A percentile compares a stretch with the other conserved stretches of the same genome.
Evolutionary conservation across 2,888 invertebrate genomes (phyloP).

Genomic region (Drosophila prostipennis): DNA sequence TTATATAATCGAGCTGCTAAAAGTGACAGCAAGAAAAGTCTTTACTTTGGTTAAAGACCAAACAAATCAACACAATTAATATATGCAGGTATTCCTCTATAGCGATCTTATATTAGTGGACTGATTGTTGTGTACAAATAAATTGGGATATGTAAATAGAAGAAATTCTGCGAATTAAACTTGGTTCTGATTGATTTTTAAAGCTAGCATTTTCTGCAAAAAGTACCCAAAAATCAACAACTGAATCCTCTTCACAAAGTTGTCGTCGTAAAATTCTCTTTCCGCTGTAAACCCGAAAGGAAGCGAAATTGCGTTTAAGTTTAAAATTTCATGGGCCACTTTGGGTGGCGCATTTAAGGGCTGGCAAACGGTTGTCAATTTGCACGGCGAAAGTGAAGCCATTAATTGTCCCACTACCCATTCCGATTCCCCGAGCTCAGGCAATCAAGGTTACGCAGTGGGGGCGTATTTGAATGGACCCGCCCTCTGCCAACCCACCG

Average conservation of each 20-base stretch:
- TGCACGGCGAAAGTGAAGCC: slow-evolving; percentile 53
- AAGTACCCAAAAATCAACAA: not conserved
- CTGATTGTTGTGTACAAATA: no score
- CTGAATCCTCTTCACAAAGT: slow-evolving; percentile 6
- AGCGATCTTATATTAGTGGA: no score
- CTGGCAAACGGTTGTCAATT: slow-evolving; percentile 50
- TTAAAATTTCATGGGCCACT: slow-evolving; percentile 14
- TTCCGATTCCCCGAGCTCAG: slow-evolving; percentile 25
- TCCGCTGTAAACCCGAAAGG: not conserved
- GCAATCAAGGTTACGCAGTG: slow-evolving; percentile 38
- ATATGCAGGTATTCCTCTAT: no score
- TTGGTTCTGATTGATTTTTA: slow-evolving; percentile 2
- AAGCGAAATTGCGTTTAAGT: slow-evolving; percentile 3
- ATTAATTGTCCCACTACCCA: slow-evolving; percentile 53
- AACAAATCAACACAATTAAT: no score
- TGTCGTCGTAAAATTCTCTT: slow-evolving; percentile 7
- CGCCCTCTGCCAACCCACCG: not conserved
- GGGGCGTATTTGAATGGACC: slow-evolving; percentile 17
- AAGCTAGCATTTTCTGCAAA: not conserved
- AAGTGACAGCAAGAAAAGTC: no score
- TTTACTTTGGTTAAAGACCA: not conserved
- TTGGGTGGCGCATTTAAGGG: slow-evolving; percentile 10
- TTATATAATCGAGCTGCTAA: no score
- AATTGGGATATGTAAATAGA: no score
- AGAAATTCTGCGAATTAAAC: no score